Base-by-base conservation (phyloP, 2,113 vertebrate genomes). In the Vidua chalybeata region DNA sequence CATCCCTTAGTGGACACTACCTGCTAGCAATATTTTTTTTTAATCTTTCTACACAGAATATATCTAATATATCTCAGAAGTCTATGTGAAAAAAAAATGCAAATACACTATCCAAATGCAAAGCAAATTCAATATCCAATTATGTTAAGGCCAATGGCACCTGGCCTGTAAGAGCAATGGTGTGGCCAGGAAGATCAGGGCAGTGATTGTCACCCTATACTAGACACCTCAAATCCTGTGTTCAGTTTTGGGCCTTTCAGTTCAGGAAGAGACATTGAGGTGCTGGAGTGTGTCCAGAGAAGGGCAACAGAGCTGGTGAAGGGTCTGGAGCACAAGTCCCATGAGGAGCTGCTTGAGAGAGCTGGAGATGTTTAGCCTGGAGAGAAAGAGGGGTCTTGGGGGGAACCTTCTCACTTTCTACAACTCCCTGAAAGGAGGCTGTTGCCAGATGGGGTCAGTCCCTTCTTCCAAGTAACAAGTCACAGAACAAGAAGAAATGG, bases 191-290 rank as follows among this genome's bases (percentile, higher is more conserved):
- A 84, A 35, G 18, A 55, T 8, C 26, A 63, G 35, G 18, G 17
- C 30, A 76, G 12, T 6, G 31, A 68, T 7, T 8, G 8, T 22
- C 13, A 9, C 11, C 16, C 63, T 0, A 0, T 13, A 55, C 0
- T 28, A 18, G 18, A 48, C 41, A 84, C 16, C 28, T 68, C 24
- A 31, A 59, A n/a, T 68, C 14, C 33, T 48, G 20, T 15, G 14
- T 4, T 17, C 41, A 62, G 26, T 43, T 83, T 16, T 48, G 41
- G 21, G 39, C 14, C 17, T 11, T 20, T 55, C 39, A 61, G 5
- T 18, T 20, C 30, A 69, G 15, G 31, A 69, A 35, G 24, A 35
- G 15, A 76, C 41, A 49, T 0, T 23, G 41, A 90, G 21, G 41
- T 10, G n/a, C n/a, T 69, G 48, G 16, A 75, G 2, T 1, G 2